These are phyloP conservation scores for Phyllotreta striolata DNA, from an alignment of 2,888 invertebrate species.

Conservation along the genomic window DNA sequence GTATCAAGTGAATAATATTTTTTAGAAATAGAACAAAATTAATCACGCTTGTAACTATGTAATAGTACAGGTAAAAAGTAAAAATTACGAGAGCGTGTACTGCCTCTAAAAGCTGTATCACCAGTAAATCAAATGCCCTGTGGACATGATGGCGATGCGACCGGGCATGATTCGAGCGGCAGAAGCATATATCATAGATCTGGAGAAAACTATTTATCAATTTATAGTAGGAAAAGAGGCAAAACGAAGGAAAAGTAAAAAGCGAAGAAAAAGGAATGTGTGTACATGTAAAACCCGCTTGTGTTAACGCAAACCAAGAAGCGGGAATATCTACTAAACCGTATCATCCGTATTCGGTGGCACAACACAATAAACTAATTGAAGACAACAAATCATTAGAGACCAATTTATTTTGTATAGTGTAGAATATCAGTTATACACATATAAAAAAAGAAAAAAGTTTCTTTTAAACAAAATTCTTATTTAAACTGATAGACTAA, in stretches of 20 bases:
- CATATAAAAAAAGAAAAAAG: too few relatives aligned
- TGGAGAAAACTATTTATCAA: slow-evolving; percentile 16
- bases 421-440: too few relatives aligned
- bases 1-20: too few relatives aligned
- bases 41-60: too few relatives aligned
- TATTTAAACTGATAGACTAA: too few relatives aligned
- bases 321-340: not conserved
- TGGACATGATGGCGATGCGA: slow-evolving; percentile 9
- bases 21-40: too few relatives aligned
- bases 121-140: slow-evolving; percentile 13
- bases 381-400: too few relatives aligned
- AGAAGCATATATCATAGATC: slow-evolving; percentile 15
- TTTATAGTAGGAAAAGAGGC: slow-evolving; percentile 19
- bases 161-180: slow-evolving; percentile 6
- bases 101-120: slow-evolving; percentile 2
- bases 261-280: slow-evolving; percentile 7
- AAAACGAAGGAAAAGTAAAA: slow-evolving; percentile 15
- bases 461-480: too few relatives aligned
- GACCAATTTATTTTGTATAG: too few relatives aligned
- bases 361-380: too few relatives aligned
- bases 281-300: slow-evolving; percentile 15
- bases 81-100: slow-evolving; percentile 7
- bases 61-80: not conserved
- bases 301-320: slow-evolving; percentile 13
- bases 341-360: too few relatives aligned